Evolutionary conservation across 2,888 invertebrate species (phyloP).

Genomic region (Podotricha telesiphe): DNA sequence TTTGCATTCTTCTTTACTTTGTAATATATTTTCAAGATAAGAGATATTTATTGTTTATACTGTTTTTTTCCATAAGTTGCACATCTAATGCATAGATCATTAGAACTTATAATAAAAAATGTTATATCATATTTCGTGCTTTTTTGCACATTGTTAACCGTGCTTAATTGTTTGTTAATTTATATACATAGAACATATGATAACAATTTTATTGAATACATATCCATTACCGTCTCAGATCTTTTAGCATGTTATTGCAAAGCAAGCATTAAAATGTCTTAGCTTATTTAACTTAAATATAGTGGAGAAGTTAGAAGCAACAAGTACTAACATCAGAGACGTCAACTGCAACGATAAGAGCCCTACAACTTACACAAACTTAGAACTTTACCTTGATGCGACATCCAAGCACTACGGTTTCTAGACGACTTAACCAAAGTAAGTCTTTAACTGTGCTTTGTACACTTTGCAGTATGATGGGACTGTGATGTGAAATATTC

Average conservation of each 20-base stretch:
- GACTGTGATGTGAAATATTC: neutral
- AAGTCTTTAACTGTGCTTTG: conserved; percentile 10
- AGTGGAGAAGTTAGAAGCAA: conserved; percentile 14
- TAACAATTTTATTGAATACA: neutral
- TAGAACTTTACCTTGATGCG: conserved; percentile 21
- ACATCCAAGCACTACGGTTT: conserved; percentile 22
- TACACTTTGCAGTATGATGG: conserved; percentile 8
- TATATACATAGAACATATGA: neutral
- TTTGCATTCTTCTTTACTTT: too few relatives aligned
- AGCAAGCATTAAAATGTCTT: neutral
- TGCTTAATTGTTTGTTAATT: too few relatives aligned
- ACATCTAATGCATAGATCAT: too few relatives aligned
- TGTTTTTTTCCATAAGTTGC: too few relatives aligned
- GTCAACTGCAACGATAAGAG: conserved; percentile 21
- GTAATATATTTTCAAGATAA: too few relatives aligned
- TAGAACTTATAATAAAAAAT: too few relatives aligned
- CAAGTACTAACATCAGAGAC: conserved; percentile 17
- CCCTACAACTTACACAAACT: conserved; percentile 24
- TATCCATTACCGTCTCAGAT: neutral
- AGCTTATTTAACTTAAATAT: neutral
- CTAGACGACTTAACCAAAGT: conserved; percentile 6
- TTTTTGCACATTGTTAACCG: too few relatives aligned
- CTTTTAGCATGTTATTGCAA: neutral
- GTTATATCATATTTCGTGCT: too few relatives aligned
- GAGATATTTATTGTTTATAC: too few relatives aligned